These are phyloP conservation scores for Drosophila nr. fundita DNA, from an alignment of 2,888 invertebrate species.

Conservation along the genomic window DNA sequence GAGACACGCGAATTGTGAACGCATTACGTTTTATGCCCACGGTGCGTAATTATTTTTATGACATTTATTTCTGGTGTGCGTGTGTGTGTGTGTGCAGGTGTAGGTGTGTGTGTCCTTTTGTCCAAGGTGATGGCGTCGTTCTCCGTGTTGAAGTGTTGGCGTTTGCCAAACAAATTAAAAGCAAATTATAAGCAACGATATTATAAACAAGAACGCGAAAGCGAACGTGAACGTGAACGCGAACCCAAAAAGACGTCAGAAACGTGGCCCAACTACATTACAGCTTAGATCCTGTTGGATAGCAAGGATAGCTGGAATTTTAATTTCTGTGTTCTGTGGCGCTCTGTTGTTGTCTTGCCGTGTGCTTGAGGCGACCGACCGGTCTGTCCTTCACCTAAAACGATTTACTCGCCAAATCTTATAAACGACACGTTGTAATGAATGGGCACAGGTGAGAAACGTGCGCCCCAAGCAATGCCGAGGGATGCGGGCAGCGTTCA, in stretches of 20 bases:
- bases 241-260: neutral
- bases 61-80: slow-evolving; percentile 55
- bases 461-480: slow-evolving; percentile 46
- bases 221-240: neutral
- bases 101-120: slow-evolving; percentile 16
- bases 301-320: slow-evolving; percentile 61
- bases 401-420: slow-evolving; percentile 77
- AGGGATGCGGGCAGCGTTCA: slow-evolving; percentile 1
- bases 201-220: slow-evolving; percentile 51
- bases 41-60: slow-evolving; percentile 80
- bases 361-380: slow-evolving; percentile 21
- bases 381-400: slow-evolving; percentile 63
- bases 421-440: slow-evolving; percentile 73
- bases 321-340: slow-evolving; percentile 54
- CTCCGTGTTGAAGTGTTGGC: slow-evolving; percentile 77
- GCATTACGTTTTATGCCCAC: slow-evolving; percentile 66
- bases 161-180: slow-evolving; percentile 81
- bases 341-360: neutral
- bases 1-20: slow-evolving; percentile 60
- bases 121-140: slow-evolving; percentile 16
- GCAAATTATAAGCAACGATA: slow-evolving; percentile 76
- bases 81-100: slow-evolving; percentile 1
- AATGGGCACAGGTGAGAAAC: slow-evolving; percentile 77
- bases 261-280: slow-evolving; percentile 40
- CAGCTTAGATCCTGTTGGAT: slow-evolving; percentile 25